Percentiles rank a stretch among this genome's conserved stretches.
phyloP scores from a whole-genome alignment of 37 sponge, comb jelly and placozoan species.

The Ianthella basta region DNA sequence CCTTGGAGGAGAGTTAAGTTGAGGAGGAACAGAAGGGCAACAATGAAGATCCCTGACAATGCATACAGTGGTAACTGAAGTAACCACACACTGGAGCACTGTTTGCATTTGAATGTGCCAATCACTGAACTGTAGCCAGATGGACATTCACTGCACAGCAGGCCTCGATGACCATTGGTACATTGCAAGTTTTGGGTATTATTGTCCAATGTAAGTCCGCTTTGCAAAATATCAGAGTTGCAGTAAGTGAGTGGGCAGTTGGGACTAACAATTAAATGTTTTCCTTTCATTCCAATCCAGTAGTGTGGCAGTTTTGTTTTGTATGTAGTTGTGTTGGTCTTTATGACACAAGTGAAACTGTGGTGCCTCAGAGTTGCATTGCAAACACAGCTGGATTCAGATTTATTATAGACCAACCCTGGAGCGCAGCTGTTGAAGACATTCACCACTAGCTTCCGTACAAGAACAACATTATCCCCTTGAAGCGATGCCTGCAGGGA shows the following conservation, averaged over 20 bases:
- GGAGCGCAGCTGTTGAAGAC: not conserved
- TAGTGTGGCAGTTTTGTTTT: not conserved
- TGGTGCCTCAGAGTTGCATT: not conserved
- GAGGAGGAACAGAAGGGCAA: not conserved
- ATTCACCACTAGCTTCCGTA: not conserved
- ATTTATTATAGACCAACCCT: not conserved
- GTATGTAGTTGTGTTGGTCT: not conserved
- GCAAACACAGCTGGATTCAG: not conserved
- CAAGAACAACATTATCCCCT: not conserved
- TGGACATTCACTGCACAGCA: conserved; percentile 4
- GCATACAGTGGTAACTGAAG: not conserved
- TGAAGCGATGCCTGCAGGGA: not conserved
- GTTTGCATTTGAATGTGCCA: not conserved
- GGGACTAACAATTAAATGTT: not conserved
- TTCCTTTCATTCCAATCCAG: not conserved
- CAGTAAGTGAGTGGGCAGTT: not conserved
- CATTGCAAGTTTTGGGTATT: not conserved
- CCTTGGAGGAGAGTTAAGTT: conserved; percentile 10
- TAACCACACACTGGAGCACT: not conserved
- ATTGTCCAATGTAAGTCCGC: not conserved
- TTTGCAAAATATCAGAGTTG: not conserved
- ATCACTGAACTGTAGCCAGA: not conserved
- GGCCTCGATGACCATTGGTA: not conserved
- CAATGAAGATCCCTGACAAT: not conserved
- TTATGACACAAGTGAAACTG: not conserved